Conservation (phyloP, 2,113 vertebrate genomes). For the Bucco capensis region DNA sequence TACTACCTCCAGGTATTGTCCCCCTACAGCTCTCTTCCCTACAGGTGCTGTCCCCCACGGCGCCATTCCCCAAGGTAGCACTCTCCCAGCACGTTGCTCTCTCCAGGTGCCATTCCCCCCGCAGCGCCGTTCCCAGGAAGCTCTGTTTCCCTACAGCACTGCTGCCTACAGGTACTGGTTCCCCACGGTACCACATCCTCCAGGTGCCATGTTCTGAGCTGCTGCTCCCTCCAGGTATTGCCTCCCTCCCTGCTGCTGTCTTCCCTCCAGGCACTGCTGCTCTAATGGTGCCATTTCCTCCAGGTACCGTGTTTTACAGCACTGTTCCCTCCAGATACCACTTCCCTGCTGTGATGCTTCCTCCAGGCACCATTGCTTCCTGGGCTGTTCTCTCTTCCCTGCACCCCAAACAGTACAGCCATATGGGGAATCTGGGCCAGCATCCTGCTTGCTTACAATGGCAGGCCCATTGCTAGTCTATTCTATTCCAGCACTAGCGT, state of each 20-base stretch:
- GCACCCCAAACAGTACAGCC: background rate
- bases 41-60: background rate
- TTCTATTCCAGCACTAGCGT: background rate
- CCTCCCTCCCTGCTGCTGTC: background rate
- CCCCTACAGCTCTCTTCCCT: background rate
- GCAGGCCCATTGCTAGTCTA: background rate
- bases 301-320: constrained; percentile 25
- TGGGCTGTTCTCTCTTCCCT: background rate
- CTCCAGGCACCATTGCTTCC: background rate
- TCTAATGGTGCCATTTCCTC: background rate
- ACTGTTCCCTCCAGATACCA: background rate
- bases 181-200: background rate
- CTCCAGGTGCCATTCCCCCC: background rate
- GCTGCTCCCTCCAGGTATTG: background rate
- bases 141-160: background rate
- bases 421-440: background rate
- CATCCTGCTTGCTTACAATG: fast-evolving
- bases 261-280: constrained; percentile 1
- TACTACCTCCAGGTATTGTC: background rate
- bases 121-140: background rate
- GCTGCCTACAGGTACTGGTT: background rate
- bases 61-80: background rate
- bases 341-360: background rate
- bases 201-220: constrained; percentile 21
- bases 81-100: background rate